Percentiles rank a stretch among this genome's conserved stretches.
Conservation (phyloP, 2,888 invertebrate genomes). For the Cerceris rybyensis region DNA sequence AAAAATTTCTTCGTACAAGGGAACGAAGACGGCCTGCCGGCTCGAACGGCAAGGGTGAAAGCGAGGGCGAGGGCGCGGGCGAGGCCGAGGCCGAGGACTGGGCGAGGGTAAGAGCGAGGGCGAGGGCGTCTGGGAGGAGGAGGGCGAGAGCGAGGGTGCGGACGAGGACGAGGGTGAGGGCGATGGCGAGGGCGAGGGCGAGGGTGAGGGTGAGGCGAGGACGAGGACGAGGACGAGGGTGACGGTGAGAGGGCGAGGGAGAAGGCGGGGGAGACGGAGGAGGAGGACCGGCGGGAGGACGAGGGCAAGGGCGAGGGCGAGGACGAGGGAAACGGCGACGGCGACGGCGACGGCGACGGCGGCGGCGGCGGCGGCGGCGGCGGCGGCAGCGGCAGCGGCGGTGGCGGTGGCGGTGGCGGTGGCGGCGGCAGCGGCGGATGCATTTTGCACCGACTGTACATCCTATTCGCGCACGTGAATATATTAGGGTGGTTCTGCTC, state of each 20-base stretch:
- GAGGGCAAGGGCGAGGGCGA: constrained; percentile 13
- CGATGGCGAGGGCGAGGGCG: too few species aligned
- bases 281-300: background rate
- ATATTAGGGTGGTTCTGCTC: constrained; percentile 77
- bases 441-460: constrained; percentile 71
- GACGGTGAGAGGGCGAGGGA: background rate
- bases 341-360: background rate
- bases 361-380: constrained; percentile 17
- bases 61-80: background rate
- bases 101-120: background rate
- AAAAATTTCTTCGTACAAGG: too few species aligned
- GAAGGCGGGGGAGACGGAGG: background rate
- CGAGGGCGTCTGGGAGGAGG: constrained; percentile 20
- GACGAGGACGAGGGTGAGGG: too few species aligned
- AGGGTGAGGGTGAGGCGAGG: too few species aligned
- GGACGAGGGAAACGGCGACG: constrained; percentile 1
- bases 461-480: constrained; percentile 74
- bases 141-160: background rate
- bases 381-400: constrained; percentile 16
- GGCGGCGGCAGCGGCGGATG: constrained; percentile 52
- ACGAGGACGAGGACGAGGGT: background rate
- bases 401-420: constrained; percentile 3
- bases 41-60: too few species aligned
- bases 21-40: too few species aligned
- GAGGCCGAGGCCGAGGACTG: too few species aligned